Percentiles rank a stretch among this genome's conserved stretches.
These are phyloP conservation scores for Seira ritae DNA, from an alignment of 2,888 invertebrate species.

Conservation along the genomic window DNA sequence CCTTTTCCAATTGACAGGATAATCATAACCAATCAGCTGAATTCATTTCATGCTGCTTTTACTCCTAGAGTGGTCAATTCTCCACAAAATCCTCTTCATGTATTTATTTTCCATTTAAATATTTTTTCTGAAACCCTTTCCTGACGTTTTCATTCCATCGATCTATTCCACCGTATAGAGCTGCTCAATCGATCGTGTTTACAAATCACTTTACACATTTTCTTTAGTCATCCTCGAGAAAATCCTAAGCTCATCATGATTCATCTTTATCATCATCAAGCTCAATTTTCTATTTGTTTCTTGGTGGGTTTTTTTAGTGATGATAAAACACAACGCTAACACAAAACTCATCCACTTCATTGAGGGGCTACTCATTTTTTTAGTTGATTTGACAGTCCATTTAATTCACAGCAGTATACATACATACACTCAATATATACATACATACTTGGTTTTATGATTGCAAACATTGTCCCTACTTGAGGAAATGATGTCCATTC, in stretches of 20 bases:
- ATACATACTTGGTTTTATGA: not conserved
- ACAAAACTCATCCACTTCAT: not conserved
- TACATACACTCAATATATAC: not conserved
- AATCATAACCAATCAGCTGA: not conserved
- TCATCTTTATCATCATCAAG: not conserved
- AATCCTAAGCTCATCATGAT: constrained; percentile 39
- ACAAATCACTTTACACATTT: constrained; percentile 1
- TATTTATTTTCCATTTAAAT: not conserved
- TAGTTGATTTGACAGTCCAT: not conserved
- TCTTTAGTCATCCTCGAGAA: constrained; percentile 24
- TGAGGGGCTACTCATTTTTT: not conserved
- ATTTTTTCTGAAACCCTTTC: not conserved
- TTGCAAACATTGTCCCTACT: not conserved
- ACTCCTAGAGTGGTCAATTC: not conserved
- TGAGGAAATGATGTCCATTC: not conserved
- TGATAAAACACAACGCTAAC: constrained; percentile 26
- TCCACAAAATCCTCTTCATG: not conserved
- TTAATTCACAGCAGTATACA: not conserved
- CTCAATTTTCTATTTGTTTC: constrained; percentile 26
- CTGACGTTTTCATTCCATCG: not conserved
- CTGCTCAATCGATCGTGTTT: not conserved
- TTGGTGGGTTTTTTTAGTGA: constrained; percentile 17
- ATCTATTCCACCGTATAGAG: too few relatives aligned
- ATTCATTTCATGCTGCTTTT: not conserved
- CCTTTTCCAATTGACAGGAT: not conserved